phyloP scores from a whole-genome alignment of 1,140 invertebrate species.

The Chironomus tepperi region DNA sequence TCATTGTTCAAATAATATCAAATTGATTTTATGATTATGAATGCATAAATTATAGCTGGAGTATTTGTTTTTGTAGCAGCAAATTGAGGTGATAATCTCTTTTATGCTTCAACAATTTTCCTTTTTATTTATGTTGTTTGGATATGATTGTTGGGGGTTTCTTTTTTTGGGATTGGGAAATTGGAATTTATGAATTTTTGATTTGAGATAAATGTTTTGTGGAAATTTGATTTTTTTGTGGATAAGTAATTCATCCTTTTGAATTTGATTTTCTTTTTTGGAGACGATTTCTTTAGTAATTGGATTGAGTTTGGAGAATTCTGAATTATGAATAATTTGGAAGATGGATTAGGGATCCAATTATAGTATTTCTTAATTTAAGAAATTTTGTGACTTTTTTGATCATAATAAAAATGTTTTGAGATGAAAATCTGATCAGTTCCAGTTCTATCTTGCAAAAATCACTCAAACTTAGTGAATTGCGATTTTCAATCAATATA shows the following conservation, averaged over 20 bases:
- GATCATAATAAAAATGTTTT: no score
- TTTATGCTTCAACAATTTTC: background rate
- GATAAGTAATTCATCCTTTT: background rate
- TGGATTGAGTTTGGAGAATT: no score
- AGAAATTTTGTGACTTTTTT: no score
- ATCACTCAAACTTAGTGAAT: no score
- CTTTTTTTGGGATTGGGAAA: background rate
- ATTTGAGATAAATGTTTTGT: background rate
- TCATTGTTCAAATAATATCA: conserved; percentile 3
- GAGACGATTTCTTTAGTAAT: no score
- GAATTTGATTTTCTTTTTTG: no score
- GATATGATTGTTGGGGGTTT: background rate
- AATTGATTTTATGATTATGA: conserved; percentile 24
- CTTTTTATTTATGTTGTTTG: background rate
- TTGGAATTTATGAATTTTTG: background rate
- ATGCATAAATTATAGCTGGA: conserved; percentile 4
- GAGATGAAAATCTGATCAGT: no score
- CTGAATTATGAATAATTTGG: no score
- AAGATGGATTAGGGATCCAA: no score
- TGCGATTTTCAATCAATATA: no score
- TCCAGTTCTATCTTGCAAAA: no score
- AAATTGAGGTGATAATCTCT: background rate
- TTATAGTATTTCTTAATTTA: no score
- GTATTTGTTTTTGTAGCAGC: background rate
- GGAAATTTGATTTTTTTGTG: background rate